A percentile compares a stretch with the other conserved stretches of the same genome.
phyloP scores from a whole-genome alignment of 2,888 invertebrate species.

The Aproaerema taeniolella region DNA sequence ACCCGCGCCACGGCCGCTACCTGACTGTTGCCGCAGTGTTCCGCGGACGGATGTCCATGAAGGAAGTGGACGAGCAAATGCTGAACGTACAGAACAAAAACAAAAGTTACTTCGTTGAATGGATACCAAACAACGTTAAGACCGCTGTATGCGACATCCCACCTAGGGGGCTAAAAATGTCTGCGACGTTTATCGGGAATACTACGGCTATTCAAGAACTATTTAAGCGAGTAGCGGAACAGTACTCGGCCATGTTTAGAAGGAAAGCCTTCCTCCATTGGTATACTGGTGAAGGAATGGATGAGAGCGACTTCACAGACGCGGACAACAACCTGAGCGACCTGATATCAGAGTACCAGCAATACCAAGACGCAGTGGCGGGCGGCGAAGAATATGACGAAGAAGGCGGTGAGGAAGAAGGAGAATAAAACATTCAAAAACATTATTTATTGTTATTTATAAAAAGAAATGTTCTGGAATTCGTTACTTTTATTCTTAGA shows the following conservation, averaged over 20 bases:
- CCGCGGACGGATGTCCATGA: slow-evolving; percentile 94
- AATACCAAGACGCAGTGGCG: slow-evolving; percentile 91
- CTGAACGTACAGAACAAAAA: slow-evolving; percentile 86
- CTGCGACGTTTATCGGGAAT: slow-evolving; percentile 91
- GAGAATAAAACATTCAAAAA: no score
- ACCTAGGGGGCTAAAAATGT: slow-evolving; percentile 85
- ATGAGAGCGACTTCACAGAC: slow-evolving; percentile 95
- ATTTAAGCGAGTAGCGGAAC: slow-evolving; percentile 90
- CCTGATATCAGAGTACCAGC: slow-evolving; percentile 92
- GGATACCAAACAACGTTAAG: slow-evolving; percentile 89
- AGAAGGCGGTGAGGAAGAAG: slow-evolving; percentile 49
- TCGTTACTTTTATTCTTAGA: neutral
- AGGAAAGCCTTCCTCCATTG: slow-evolving; percentile 97
- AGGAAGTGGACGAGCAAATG: slow-evolving; percentile 91
- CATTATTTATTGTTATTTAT: no score
- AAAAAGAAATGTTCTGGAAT: neutral
- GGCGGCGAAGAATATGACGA: slow-evolving; percentile 76
- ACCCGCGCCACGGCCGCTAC: slow-evolving; percentile 92
- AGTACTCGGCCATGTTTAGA: slow-evolving; percentile 93
- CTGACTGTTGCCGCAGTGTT: slow-evolving; percentile 93
- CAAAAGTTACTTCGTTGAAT: slow-evolving; percentile 85
- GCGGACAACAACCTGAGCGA: slow-evolving; percentile 96
- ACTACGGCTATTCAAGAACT: slow-evolving; percentile 91
- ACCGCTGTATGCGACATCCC: slow-evolving; percentile 89
- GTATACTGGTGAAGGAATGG: slow-evolving; percentile 98